Percentiles rank a stretch among this genome's conserved stretches.
These are phyloP conservation scores for Diadophis punctatus DNA, from an alignment of 2,113 vertebrate genomes.

Conservation along the genomic window DNA sequence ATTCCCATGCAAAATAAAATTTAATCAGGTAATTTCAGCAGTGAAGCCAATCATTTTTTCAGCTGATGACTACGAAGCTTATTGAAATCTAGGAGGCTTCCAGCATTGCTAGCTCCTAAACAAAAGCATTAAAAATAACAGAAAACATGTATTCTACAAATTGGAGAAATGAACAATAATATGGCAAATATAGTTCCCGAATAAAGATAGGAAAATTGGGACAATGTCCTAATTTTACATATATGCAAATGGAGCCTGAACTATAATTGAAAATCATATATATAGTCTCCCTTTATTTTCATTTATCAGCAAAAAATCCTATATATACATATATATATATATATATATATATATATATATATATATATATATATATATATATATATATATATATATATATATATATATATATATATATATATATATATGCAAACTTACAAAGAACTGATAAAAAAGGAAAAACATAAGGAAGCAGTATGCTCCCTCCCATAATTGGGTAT, in stretches of 20 bases:
- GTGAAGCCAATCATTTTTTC: background rate
- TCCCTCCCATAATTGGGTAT: no score
- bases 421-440: no score
- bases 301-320: no score
- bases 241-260: background rate
- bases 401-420: no score
- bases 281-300: no score
- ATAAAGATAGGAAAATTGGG: background rate
- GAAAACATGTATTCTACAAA: background rate
- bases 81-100: background rate
- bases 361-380: no score
- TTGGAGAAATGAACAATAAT: background rate
- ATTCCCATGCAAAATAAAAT: background rate
- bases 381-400: no score
- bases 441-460: no score
- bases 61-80: background rate
- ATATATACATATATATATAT: no score
- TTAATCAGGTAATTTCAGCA: background rate
- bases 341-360: no score
- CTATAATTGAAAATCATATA: no score
- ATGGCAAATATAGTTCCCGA: background rate
- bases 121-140: background rate
- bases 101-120: background rate
- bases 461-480: no score
- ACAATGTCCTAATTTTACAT: background rate